Evolutionary conservation across 2,797 vertebrate genomes (phyloP), one percentile per base, ranked within the genome.

Genomic region (Cryptoprocta ferox): DNA sequence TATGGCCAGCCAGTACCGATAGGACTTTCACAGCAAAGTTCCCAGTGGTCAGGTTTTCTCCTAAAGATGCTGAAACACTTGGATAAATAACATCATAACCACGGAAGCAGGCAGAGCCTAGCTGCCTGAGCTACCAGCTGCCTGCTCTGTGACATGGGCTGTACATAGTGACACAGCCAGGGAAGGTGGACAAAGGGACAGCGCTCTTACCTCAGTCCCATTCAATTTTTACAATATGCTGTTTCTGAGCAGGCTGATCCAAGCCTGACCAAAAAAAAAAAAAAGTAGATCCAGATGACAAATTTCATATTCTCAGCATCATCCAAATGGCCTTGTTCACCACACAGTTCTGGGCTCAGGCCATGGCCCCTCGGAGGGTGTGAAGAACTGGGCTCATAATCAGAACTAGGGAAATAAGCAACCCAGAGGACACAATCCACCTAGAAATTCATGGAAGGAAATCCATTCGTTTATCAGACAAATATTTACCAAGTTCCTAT

Each of bases 111-210:
- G n/a, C 6, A n/a, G 37, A 91, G 30, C 24, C 65, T 26, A 28
- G 37, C 28, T 48, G 11, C 39, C 42, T 28, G 19, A 5, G 1
- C 59, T 39, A 48, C 48, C n/a, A 7, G 21, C 48, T 28, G 16
- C 30, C 56, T 2, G 2, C n/a, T n/a, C 16, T 5, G 1, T 8
- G 14, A 30, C 15, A 39, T 7, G 30, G 53, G 45, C 1, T 16
- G 6, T 10, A 16, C 1, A 30, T 19, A 35, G 50, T 45, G 42
- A 68, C 32, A 75, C 10, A 59, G 24, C 30, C 6, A 0, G 12
- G 30, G 28, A 24, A 83, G 26, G 2, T 13, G 45, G 19, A 10
- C 4, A 12, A 32, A 10, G 1, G 13, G 3, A 8, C 28, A 53
- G n/a, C 19, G 45, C 32, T 5, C 63, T 66, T 21, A 37, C 6